These are phyloP conservation scores for Sternotherus odoratus DNA, from an alignment of 2,797 vertebrate genomes.

Conservation along the genomic window DNA sequence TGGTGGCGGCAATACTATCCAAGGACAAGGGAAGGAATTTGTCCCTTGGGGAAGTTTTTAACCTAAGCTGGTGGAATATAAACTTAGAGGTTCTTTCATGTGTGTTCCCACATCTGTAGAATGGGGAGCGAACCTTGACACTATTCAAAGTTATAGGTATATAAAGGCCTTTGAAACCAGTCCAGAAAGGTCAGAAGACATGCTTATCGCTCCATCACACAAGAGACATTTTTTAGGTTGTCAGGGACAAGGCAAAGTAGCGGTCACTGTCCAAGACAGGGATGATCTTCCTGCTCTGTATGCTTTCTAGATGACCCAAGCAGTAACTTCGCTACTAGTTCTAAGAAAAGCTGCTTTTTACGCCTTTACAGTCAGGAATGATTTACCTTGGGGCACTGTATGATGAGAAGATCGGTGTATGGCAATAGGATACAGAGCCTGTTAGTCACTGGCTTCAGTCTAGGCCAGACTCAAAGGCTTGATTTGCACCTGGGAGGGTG, in stretches of 20 bases:
- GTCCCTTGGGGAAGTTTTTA: too few species aligned
- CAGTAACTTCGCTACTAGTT: background rate
- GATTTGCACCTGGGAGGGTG: background rate
- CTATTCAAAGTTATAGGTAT: background rate
- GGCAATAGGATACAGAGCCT: background rate
- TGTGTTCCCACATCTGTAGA: too few species aligned
- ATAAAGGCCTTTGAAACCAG: conserved; percentile 2
- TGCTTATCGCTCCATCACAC: background rate
- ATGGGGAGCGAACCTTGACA: too few species aligned
- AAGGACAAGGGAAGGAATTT: too few species aligned
- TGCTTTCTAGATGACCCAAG: background rate
- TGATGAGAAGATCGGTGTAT: background rate
- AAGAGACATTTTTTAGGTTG: background rate
- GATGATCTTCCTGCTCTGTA: background rate
- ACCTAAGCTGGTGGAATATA: too few species aligned
- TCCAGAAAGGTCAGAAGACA: background rate
- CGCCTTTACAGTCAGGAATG: background rate
- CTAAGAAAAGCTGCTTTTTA: background rate
- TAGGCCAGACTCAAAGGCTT: background rate
- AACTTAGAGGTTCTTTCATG: too few species aligned
- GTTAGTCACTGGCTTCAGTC: background rate
- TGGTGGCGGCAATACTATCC: too few species aligned
- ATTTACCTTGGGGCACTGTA: conserved; percentile 12
- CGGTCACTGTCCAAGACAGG: background rate
- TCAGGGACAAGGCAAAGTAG: background rate